Evolutionary conservation across 2,797 vertebrate species (phyloP).

Genomic region (Mus minutoides): DNA sequence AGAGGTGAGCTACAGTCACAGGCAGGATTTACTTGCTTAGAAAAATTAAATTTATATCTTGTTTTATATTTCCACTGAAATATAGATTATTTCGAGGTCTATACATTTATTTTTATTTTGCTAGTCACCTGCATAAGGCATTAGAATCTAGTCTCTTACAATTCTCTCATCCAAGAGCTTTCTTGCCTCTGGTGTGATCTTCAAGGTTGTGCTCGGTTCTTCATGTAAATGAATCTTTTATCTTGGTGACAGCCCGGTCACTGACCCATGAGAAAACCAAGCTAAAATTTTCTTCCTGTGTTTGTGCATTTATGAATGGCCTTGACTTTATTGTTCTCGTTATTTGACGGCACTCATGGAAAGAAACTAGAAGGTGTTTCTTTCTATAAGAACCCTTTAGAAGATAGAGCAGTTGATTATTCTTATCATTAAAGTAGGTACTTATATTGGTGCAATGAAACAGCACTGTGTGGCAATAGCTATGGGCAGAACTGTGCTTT

Average conservation of each 20-base stretch:
- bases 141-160: background rate
- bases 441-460: background rate
- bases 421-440: constrained; percentile 29
- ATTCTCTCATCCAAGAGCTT: background rate
- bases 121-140: background rate
- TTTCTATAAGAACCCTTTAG: constrained; percentile 65
- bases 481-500: constrained; percentile 48
- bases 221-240: background rate
- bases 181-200: background rate
- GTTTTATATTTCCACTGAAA: constrained; percentile 31
- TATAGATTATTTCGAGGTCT: background rate
- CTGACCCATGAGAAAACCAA: background rate
- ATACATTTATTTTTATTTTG: background rate
- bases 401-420: constrained; percentile 67
- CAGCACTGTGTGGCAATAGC: background rate
- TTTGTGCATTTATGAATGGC: constrained; percentile 31
- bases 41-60: constrained; percentile 19
- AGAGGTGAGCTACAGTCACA: constrained; percentile 15
- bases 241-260: background rate
- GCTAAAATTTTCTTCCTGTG: background rate
- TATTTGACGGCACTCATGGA: constrained; percentile 45
- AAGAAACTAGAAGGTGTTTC: constrained; percentile 38
- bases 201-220: background rate
- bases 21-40: background rate
- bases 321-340: constrained; percentile 1